These are phyloP conservation scores for Rhynchomys soricoides DNA, from an alignment of 2,113 vertebrate species.

Conservation along the genomic window DNA sequence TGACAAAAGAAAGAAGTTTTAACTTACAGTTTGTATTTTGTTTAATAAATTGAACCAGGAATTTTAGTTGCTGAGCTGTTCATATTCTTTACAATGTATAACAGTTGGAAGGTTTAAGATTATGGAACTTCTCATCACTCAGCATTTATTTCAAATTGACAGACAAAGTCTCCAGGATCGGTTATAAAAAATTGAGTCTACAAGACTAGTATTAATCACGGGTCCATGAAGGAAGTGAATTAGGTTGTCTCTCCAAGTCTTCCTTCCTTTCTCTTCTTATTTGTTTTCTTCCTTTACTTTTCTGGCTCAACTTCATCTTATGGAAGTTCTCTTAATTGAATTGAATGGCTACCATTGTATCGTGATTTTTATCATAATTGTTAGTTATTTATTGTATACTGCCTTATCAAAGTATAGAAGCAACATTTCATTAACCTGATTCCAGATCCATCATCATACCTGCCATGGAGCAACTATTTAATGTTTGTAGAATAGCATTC, in stretches of 20 bases:
- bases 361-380: background rate
- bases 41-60: background rate
- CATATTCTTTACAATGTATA: background rate
- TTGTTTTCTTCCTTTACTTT: background rate
- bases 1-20: background rate
- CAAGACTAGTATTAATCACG: background rate
- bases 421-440: conserved; percentile 43
- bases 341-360: background rate
- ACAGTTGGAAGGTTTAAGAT: background rate
- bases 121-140: background rate
- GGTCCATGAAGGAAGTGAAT: background rate
- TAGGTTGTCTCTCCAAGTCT: background rate
- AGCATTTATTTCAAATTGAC: conserved; percentile 6
- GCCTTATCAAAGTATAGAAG: background rate
- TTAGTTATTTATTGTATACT: background rate
- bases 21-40: conserved; percentile 35
- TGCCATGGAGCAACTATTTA: conserved; percentile 1
- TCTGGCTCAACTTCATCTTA: background rate
- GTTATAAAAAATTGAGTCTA: too few species aligned
- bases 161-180: background rate
- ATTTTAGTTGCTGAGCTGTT: conserved; percentile 3
- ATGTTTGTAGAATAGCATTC: background rate
- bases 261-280: background rate
- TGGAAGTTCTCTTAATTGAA: background rate
- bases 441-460: background rate